Conservation (phyloP, 2,113 vertebrate genomes). For the Corythaixoides concolor region DNA sequence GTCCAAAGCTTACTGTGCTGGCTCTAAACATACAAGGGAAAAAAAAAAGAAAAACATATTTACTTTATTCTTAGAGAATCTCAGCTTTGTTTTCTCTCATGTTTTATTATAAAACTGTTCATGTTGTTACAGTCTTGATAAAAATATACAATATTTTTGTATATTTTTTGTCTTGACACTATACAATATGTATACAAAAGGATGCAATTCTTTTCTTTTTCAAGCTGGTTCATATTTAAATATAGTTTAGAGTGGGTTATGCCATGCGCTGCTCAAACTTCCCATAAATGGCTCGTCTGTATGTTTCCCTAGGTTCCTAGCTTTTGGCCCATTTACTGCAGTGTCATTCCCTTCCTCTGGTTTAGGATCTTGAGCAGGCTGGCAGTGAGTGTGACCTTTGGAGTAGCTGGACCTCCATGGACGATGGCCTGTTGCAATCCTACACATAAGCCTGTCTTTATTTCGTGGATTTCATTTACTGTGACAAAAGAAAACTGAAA, state of each 20-base stretch:
- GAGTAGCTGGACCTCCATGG: neutral
- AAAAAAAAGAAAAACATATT: neutral
- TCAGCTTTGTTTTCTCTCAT: neutral
- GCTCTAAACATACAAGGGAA: neutral
- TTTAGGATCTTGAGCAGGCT: neutral
- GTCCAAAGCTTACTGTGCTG: neutral
- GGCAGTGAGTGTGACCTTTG: neutral
- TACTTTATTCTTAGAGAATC: neutral
- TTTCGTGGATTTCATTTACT: neutral
- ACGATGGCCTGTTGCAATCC: neutral
- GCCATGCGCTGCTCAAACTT: neutral
- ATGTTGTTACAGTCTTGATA: neutral
- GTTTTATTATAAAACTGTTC: neutral
- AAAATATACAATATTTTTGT: no score
- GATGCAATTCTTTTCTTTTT: neutral
- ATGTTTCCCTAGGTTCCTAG: neutral
- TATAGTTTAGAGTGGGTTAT: neutral
- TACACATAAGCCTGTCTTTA: neutral
- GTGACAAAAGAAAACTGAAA: neutral
- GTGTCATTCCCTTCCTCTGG: neutral
- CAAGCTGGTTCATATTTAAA: neutral
- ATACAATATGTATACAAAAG: neutral
- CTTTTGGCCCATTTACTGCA: neutral
- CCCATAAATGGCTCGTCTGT: neutral
- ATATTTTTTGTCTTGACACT: no score